phyloP scores from a whole-genome alignment of 1,140 invertebrate species.

The Sycophila sp. region DNA sequence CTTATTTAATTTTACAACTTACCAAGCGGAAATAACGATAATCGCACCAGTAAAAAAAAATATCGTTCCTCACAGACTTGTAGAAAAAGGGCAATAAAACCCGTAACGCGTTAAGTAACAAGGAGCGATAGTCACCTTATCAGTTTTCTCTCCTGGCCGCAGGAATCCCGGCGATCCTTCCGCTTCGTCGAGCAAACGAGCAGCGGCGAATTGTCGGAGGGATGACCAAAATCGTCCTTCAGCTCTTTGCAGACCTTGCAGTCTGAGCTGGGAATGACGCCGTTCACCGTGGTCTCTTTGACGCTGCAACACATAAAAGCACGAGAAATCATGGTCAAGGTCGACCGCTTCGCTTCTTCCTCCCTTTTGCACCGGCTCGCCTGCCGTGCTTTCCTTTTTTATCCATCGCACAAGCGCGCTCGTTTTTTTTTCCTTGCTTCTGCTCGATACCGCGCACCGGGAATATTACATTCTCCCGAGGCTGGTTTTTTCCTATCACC shows the following conservation, averaged over 20 bases:
- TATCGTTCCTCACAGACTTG: neutral
- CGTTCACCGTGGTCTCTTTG: slow-evolving; percentile 53
- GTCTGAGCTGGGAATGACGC: slow-evolving; percentile 53
- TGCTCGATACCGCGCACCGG: no score
- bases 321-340: slow-evolving; percentile 18
- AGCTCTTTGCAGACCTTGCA: slow-evolving; percentile 57
- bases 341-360: neutral
- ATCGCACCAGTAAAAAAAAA: neutral
- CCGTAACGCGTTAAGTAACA: neutral
- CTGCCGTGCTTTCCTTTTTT: no score
- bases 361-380: no score
- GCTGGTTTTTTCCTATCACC: no score
- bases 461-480: no score
- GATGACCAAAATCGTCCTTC: slow-evolving; percentile 49
- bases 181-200: slow-evolving; percentile 67
- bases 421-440: slow-evolving; percentile 1
- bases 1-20: no score
- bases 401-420: neutral
- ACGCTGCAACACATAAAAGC: slow-evolving; percentile 45
- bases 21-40: neutral
- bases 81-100: neutral
- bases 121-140: slow-evolving; percentile 69
- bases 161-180: slow-evolving; percentile 79
- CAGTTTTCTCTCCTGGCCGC: slow-evolving; percentile 78
- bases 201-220: slow-evolving; percentile 44